Evolutionary conservation across 2,113 vertebrate genomes (phyloP), one percentile per base, ranked within the genome.

Genomic region (Eretmochelys imbricata): DNA sequence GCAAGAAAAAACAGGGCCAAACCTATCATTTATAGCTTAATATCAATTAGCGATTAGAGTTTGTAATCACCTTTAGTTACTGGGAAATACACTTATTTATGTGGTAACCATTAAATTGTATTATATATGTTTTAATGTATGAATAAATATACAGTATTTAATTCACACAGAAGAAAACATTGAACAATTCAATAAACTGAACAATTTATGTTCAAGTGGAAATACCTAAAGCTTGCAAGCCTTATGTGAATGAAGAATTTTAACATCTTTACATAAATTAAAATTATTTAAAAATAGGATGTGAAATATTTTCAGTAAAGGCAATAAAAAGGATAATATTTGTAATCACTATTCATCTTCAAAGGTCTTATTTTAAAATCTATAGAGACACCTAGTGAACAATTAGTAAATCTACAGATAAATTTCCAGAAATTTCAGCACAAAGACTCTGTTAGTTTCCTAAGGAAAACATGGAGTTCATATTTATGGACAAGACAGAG

Each of bases 301-400:
- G 29, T 57, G 29, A 76, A 90, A 29, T 91, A 48, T 72, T 93
- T 87, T 84, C 10, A 50, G 11, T 79, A 82, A 62, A 2, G 76
- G n/a, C 24, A 82, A 84, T 88, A 91, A 0, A 6, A 20, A 49
- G 3, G 25, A 9, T 59, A 22, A 35, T n/a, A 53, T 12, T 0
- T 87, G 50, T 81, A 83, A 91, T 38, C 31, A 49, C 65, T 55
- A 5, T 10, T 49, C 0, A 1, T 5, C 80, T 82, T 57, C 48
- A 88, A 85, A 57, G 49, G 53, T 16, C 95, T 84, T 2, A 8
- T 2, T 75, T 75, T 57, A 87, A 95, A 98, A 89, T 69, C 82
- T 91, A 97, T 94, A 94, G 98, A 97, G 98, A 97, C 98, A 98
- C 93, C 98, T 98, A 96, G 97, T 97, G 98, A 98, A 93, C 35